Percentiles rank a stretch among this genome's conserved stretches.
Evolutionary conservation across 2,888 invertebrate species (phyloP).

Genomic region (Amblyjoppa fuscipennis): DNA sequence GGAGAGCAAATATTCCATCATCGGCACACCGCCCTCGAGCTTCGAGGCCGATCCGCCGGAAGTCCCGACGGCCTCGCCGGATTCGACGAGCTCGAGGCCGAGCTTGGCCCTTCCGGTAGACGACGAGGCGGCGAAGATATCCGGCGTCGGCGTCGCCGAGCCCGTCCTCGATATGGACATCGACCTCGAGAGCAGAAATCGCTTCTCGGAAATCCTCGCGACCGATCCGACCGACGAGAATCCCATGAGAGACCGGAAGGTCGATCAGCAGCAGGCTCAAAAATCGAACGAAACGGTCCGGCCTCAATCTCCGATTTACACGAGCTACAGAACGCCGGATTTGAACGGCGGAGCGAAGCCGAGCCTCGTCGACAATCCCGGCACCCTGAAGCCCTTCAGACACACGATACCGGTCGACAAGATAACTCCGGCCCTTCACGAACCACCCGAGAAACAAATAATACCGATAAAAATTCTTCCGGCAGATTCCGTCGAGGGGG

Average conservation of each 20-base stretch:
- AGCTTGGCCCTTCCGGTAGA: conserved; percentile 41
- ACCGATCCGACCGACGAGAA: conserved; percentile 65
- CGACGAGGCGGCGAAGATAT: conserved; percentile 64
- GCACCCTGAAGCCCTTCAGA: conserved; percentile 81
- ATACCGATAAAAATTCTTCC: not conserved
- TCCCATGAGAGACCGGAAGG: conserved; percentile 71
- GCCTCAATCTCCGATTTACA: conserved; percentile 77
- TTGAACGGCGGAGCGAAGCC: conserved; percentile 79
- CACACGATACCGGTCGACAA: conserved; percentile 84
- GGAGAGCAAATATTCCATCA: not conserved
- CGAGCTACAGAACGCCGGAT: conserved; percentile 82
- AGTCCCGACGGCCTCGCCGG: conserved; percentile 1
- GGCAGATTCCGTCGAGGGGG: conserved; percentile 4
- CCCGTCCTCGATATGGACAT: conserved; percentile 81
- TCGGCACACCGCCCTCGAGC: conserved; percentile 6
- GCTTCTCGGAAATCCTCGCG: conserved; percentile 75
- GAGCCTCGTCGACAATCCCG: conserved; percentile 80
- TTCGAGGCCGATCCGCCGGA: not conserved
- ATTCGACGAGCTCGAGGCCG: conserved; percentile 16
- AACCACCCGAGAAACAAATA: conserved; percentile 16
- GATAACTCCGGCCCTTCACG: conserved; percentile 75
- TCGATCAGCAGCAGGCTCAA: conserved; percentile 59
- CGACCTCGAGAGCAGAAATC: conserved; percentile 79
- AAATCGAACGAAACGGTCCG: conserved; percentile 42
- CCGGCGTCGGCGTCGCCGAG: conserved; percentile 83